Conservation (phyloP, 1,140 invertebrate species). For the Micrasema minimum region DNA sequence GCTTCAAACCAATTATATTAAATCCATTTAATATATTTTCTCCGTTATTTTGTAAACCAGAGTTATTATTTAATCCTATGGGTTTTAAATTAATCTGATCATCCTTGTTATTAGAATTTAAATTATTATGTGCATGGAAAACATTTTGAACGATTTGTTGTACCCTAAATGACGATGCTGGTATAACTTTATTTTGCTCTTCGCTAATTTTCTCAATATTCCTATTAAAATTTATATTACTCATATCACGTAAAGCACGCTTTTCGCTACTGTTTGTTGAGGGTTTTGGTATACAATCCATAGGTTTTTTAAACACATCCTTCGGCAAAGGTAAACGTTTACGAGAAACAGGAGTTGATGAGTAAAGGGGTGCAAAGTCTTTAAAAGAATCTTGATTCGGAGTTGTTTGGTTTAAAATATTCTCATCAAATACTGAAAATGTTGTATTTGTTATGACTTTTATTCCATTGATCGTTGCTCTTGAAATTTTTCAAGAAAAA, state of each 20-base stretch:
- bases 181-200: neutral
- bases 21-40: neutral
- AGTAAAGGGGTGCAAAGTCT: too few species aligned
- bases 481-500: neutral
- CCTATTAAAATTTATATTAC: neutral
- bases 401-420: too few species aligned
- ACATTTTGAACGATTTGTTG: conserved; percentile 8
- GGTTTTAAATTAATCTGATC: conserved; percentile 3
- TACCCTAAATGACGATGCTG: conserved; percentile 23
- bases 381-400: too few species aligned
- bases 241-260: neutral
- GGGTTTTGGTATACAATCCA: neutral
- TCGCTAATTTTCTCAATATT: neutral
- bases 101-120: neutral
- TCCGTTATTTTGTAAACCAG: neutral
- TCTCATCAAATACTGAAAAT: too few species aligned
- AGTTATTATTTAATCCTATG: neutral
- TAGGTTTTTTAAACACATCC: neutral
- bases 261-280: neutral
- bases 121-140: conserved; percentile 11
- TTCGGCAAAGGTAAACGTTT: neutral
- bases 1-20: neutral
- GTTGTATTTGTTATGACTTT: neutral
- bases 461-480: neutral
- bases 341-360: too few species aligned